Conservation (phyloP, 2,797 vertebrate species). For the Betta splendens region DNA sequence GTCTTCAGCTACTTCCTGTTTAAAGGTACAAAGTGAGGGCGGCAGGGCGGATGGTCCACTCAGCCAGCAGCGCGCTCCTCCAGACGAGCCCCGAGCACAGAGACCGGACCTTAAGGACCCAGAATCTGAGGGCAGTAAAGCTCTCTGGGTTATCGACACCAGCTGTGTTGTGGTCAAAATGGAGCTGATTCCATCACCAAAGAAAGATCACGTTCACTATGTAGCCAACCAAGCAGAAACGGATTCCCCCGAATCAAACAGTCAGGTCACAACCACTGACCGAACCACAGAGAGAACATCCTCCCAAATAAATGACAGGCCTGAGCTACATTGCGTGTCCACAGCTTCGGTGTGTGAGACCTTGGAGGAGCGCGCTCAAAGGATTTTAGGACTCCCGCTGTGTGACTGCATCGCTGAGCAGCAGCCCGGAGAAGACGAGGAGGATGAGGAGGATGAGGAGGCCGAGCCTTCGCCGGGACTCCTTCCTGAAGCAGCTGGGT, state of each 20-base stretch:
- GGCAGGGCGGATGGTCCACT: constrained; percentile 17
- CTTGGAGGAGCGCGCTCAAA: constrained; percentile 58
- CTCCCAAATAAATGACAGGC: constrained; percentile 3
- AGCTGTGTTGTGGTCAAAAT: constrained; percentile 78
- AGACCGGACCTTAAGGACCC: constrained; percentile 43
- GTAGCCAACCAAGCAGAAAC: constrained; percentile 32
- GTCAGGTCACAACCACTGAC: constrained; percentile 26
- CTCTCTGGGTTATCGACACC: constrained; percentile 69
- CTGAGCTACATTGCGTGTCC: constrained; percentile 9
- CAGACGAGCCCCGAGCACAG: constrained; percentile 38
- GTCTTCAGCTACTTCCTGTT: constrained; percentile 11
- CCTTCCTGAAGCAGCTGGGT: constrained; percentile 3
- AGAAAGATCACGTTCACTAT: constrained; percentile 76
- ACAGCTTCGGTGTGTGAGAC: constrained; percentile 35
- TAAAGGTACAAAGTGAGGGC: constrained; percentile 30
- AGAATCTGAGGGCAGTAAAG: constrained; percentile 50
- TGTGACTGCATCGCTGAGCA: constrained; percentile 29
- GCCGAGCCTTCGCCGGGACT: neutral
- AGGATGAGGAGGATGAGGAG: constrained; percentile 20
- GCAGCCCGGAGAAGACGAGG: constrained; percentile 15
- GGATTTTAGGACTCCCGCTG: constrained; percentile 69
- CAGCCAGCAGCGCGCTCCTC: constrained; percentile 10
- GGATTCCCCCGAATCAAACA: constrained; percentile 36
- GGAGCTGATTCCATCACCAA: constrained; percentile 72
- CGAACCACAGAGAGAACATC: constrained; percentile 22